A percentile compares a stretch with the other conserved stretches of the same genome.
Conservation (phyloP, 1,140 invertebrate genomes). For the Heliconius eleuchia region DNA sequence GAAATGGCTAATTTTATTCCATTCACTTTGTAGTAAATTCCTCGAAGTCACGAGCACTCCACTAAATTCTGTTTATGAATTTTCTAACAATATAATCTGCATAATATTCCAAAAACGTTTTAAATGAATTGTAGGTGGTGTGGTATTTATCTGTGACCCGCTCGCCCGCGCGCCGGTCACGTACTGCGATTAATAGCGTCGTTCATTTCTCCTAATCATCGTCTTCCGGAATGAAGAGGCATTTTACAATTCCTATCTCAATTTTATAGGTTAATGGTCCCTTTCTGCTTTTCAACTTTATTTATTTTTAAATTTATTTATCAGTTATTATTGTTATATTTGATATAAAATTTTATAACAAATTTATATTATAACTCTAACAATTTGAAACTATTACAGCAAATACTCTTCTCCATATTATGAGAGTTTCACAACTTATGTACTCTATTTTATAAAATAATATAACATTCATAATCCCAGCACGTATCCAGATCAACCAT, state of each 20-base stretch:
- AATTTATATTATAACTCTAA: background rate
- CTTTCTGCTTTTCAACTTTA: background rate
- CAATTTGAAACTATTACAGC: no score
- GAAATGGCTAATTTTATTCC: background rate
- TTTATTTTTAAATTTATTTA: background rate
- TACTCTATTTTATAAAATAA: background rate
- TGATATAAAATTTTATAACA: background rate
- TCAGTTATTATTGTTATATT: background rate
- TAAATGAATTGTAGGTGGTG: constrained; percentile 13
- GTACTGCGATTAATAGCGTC: constrained; percentile 33
- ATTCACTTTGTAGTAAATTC: background rate
- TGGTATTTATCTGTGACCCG: constrained; percentile 3
- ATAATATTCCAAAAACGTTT: constrained; percentile 19
- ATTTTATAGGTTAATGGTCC: constrained; percentile 5
- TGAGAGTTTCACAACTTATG: background rate
- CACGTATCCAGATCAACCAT: constrained; percentile 5
- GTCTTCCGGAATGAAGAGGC: constrained; percentile 24
- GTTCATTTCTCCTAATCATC: constrained; percentile 34
- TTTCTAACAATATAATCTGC: constrained; percentile 4
- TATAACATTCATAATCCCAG: background rate
- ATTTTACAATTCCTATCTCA: constrained; percentile 29
- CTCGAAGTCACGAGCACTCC: background rate
- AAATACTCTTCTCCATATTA: background rate
- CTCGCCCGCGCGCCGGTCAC: constrained; percentile 17
- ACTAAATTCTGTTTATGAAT: constrained; percentile 9